These are phyloP conservation scores for Dicycla oo DNA, from an alignment of 2,888 invertebrate species.

Conservation along the genomic window DNA sequence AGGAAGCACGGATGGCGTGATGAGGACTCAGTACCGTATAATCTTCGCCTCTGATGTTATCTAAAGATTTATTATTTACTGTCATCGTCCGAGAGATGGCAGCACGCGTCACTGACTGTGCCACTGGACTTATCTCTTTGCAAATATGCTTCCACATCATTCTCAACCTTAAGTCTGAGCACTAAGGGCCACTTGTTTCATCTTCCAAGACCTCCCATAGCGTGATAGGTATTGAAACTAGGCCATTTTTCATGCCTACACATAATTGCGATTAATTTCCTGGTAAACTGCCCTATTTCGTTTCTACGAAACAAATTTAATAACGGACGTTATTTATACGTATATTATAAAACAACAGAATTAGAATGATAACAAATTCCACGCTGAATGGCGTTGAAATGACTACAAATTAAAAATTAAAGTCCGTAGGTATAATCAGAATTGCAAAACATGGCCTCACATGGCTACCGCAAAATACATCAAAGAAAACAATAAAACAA, in stretches of 20 bases:
- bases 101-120: constrained; percentile 85
- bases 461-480: constrained; percentile 45
- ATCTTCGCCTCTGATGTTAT: constrained; percentile 90
- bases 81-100: constrained; percentile 89
- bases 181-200: constrained; percentile 61
- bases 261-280: constrained; percentile 60
- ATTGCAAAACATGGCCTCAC: constrained; percentile 50
- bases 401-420: constrained; percentile 47
- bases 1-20: constrained; percentile 89
- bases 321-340: constrained; percentile 34
- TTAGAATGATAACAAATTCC: constrained; percentile 37
- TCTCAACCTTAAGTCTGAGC: constrained; percentile 69
- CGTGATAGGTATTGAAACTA: constrained; percentile 66
- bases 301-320: constrained; percentile 41
- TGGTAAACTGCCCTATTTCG: constrained; percentile 51
- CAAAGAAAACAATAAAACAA: constrained; percentile 71
- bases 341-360: constrained; percentile 19
- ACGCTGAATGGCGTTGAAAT: constrained; percentile 17
- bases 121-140: constrained; percentile 81
- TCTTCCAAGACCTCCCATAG: constrained; percentile 76
- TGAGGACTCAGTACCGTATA: constrained; percentile 88
- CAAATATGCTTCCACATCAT: constrained; percentile 59
- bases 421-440: constrained; percentile 50
- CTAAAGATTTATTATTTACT: constrained; percentile 89
- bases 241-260: constrained; percentile 62